Conservation (phyloP, 92 coral and sea anemone genomes). For the Bergia sp. region DNA sequence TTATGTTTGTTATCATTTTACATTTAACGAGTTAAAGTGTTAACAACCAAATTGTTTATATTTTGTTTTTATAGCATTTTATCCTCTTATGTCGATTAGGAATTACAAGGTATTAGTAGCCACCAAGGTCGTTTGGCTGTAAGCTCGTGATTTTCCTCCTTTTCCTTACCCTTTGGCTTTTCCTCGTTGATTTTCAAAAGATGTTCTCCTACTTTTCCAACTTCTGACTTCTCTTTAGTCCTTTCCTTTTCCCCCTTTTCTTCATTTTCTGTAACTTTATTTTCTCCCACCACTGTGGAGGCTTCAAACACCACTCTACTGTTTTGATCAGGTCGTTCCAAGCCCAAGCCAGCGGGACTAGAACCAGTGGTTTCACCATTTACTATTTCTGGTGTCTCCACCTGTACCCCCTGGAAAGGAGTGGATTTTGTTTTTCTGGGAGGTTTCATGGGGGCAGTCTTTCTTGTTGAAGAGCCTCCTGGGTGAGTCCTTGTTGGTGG, state of each 20-base stretch:
- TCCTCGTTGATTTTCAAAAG: neutral
- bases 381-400: constrained; percentile 19
- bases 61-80: no score
- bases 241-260: constrained; percentile 35
- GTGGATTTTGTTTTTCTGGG: constrained; percentile 74
- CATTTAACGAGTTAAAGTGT: no score
- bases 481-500: constrained; percentile 81
- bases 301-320: constrained; percentile 61
- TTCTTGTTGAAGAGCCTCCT: constrained; percentile 54
- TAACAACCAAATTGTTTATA: no score
- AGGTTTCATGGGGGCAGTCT: constrained; percentile 40
- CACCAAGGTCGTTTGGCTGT: neutral
- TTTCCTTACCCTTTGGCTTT: constrained; percentile 25
- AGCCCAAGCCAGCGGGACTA: neutral
- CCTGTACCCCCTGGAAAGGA: constrained; percentile 52
- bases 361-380: neutral
- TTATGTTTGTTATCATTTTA: no score
- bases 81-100: no score
- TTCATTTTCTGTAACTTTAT: constrained; percentile 45
- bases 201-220: constrained; percentile 13
- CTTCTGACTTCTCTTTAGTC: constrained; percentile 37
- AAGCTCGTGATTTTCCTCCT: neutral
- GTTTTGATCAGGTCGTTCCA: constrained; percentile 48
- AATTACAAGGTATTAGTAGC: no score
- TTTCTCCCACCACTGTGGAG: constrained; percentile 10